Evolutionary conservation across 2,797 vertebrate genomes (phyloP).

Genomic region (Sebastes vulpes): DNA sequence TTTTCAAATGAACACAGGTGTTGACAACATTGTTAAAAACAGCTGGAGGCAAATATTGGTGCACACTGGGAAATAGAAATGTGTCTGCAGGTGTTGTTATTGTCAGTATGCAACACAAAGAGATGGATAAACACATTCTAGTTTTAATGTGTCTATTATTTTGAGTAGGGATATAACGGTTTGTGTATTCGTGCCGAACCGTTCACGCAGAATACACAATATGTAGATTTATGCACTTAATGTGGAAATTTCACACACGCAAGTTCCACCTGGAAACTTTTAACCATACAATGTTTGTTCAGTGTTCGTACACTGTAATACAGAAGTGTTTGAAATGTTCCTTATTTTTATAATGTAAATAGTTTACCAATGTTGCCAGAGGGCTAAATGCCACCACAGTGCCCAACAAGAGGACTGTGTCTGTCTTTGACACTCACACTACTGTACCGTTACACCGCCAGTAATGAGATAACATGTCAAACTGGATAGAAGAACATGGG

Average conservation of each 20-base stretch:
- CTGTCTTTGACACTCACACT: not conserved
- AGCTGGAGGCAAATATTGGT: slow-evolving; percentile 10
- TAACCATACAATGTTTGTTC: not conserved
- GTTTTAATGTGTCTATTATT: not conserved
- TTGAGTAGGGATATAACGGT: not conserved
- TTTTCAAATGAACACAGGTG: not conserved
- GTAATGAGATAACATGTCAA: not conserved
- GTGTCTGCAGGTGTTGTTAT: not conserved
- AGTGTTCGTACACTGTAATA: not conserved
- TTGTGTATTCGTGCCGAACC: not conserved
- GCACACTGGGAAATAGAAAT: not conserved
- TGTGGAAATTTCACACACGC: not conserved
- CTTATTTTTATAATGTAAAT: not conserved
- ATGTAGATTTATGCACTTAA: not conserved
- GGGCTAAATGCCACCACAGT: not conserved
- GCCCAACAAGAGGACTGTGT: not conserved
- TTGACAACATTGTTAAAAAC: slow-evolving; percentile 15
- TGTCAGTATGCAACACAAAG: not conserved
- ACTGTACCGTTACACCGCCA: not conserved
- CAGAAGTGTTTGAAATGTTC: not conserved
- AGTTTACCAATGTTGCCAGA: not conserved
- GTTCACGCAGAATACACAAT: not conserved
- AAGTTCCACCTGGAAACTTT: not conserved
- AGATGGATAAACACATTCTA: not conserved
- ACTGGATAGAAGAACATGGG: not conserved